A percentile compares a stretch with the other conserved stretches of the same genome.
phyloP scores from a whole-genome alignment of 2,797 vertebrate species.

The Spinibarbus caldwelli region DNA sequence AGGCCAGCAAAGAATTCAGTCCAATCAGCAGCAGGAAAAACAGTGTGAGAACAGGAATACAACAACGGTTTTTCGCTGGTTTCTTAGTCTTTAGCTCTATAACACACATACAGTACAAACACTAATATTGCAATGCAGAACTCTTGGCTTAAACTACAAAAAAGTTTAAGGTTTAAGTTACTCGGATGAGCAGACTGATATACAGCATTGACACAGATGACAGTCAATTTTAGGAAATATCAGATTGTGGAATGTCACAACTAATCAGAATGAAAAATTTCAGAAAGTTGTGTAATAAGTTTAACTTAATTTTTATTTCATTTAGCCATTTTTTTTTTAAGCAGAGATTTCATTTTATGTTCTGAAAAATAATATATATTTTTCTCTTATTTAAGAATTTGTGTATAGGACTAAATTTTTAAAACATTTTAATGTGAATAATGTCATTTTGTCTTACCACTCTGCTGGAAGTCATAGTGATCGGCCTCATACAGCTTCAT shows the following conservation, averaged over 20 bases:
- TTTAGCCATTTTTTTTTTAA: neutral
- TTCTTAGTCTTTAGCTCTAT: conserved; percentile 66
- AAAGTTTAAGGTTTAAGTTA: neutral
- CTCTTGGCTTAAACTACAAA: neutral
- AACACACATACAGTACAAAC: conserved; percentile 49
- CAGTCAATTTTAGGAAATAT: neutral
- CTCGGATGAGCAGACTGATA: neutral
- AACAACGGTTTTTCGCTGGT: conserved; percentile 47
- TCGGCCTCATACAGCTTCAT: conserved; percentile 62
- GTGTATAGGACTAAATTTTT: neutral
- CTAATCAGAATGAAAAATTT: neutral
- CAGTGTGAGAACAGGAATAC: conserved; percentile 51
- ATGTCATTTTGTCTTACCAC: conserved; percentile 57
- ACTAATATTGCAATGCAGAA: neutral
- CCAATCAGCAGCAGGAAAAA: conserved; percentile 79
- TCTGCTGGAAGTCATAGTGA: conserved; percentile 59
- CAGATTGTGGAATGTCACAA: neutral
- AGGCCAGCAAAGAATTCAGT: conserved; percentile 71
- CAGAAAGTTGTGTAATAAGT: neutral
- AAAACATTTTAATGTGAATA: neutral
- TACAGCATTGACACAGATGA: too few species aligned
- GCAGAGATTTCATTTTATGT: neutral
- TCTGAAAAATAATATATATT: too few species aligned
- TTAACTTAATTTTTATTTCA: neutral
- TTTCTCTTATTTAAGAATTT: neutral